Percentiles rank a stretch among this genome's conserved stretches.
Conservation (phyloP, 2,797 vertebrate species). For the Coilia nasus region DNA sequence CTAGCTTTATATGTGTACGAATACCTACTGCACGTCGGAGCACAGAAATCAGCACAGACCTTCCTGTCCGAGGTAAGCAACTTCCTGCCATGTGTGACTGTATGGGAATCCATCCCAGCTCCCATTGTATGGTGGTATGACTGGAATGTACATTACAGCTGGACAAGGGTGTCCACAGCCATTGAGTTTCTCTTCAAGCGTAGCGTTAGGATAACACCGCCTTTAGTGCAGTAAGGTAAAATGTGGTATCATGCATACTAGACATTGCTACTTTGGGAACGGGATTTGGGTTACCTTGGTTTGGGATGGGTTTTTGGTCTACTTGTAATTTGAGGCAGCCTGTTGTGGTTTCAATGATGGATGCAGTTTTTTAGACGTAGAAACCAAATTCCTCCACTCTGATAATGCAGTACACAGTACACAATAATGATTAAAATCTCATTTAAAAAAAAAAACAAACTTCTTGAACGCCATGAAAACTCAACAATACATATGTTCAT, state of each 20-base stretch:
- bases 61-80: slow-evolving; percentile 91
- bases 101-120: slow-evolving; percentile 54
- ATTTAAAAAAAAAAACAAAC: not conserved
- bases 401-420: not conserved
- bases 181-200: not conserved
- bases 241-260: not conserved
- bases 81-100: slow-evolving; percentile 58
- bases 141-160: slow-evolving; percentile 63
- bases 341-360: not conserved
- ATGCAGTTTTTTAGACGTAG: not conserved
- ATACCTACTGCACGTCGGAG: slow-evolving; percentile 93
- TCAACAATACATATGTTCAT: not conserved
- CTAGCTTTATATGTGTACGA: slow-evolving; percentile 94
- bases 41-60: slow-evolving; percentile 96
- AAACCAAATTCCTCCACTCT: not conserved
- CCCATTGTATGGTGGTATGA: slow-evolving; percentile 62
- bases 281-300: not conserved
- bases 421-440: not conserved
- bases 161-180: not conserved
- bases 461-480: not conserved
- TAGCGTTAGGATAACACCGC: not conserved
- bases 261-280: not conserved
- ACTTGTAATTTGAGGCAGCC: not conserved
- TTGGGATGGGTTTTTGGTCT: not conserved
- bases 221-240: not conserved